Evolutionary conservation across 2,888 invertebrate species (phyloP).

Genomic region (Malthinus seriepunctatus): DNA sequence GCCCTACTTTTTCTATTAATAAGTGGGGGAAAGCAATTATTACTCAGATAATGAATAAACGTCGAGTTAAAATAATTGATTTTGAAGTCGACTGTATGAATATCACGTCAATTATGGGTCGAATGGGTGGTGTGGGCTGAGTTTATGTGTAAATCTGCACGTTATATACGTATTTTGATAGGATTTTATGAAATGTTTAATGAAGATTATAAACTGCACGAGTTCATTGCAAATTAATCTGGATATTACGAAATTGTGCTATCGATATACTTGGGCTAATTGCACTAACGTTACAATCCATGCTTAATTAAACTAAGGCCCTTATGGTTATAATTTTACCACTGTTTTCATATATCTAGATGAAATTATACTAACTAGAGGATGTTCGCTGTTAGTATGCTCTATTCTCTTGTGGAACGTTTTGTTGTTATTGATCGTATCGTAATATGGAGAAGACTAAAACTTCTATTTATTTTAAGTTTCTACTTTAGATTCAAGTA

Average conservation of each 20-base stretch:
- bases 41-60: too few species aligned
- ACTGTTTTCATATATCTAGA: conserved; percentile 4
- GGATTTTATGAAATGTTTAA: conserved; percentile 2
- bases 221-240: conserved; percentile 5
- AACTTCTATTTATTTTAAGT: conserved; percentile 6
- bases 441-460: not conserved
- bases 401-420: not conserved
- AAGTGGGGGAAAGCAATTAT: too few species aligned
- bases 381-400: not conserved
- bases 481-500: conserved; percentile 4
- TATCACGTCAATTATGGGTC: too few species aligned
- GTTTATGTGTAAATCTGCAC: too few species aligned
- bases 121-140: too few species aligned
- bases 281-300: not conserved
- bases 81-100: too few species aligned
- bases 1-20: too few species aligned
- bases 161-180: not conserved
- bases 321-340: conserved; percentile 6
- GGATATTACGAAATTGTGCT: conserved; percentile 2
- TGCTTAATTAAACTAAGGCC: conserved; percentile 6
- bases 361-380: not conserved
- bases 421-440: conserved; percentile 7
- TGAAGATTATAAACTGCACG: conserved; percentile 6
- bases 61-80: too few species aligned
- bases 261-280: conserved; percentile 3